phyloP scores from a whole-genome alignment of 1,140 invertebrate genomes.

The Caenorhabditis brenneri region DNA sequence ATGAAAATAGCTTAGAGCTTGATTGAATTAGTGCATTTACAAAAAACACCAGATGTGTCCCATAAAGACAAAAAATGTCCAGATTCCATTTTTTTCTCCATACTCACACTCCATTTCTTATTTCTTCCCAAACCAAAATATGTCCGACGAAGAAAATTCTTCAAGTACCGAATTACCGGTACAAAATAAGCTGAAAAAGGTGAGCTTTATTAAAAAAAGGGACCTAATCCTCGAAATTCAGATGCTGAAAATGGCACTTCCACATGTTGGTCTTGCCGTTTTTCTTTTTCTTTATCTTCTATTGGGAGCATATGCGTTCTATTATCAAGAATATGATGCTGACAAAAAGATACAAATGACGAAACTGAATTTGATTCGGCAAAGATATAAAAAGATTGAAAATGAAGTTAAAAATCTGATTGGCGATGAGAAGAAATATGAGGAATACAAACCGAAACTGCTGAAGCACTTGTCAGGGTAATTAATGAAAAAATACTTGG shows the following conservation, averaged over 20 bases:
- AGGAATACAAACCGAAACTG: neutral
- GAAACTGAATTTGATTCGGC: slow-evolving; percentile 32
- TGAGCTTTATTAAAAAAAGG: neutral
- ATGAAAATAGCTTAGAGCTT: too few species aligned
- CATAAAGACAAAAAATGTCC: too few species aligned
- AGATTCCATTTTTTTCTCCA: neutral
- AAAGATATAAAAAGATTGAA: slow-evolving; percentile 22
- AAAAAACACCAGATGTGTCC: too few species aligned
- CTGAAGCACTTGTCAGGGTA: slow-evolving; percentile 20
- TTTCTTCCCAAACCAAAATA: neutral
- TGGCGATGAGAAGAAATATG: slow-evolving; percentile 1
- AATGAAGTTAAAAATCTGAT: neutral
- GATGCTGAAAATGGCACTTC: slow-evolving; percentile 57
- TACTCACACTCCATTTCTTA: neutral
- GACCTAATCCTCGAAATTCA: neutral
- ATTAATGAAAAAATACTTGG: neutral
- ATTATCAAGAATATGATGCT: slow-evolving; percentile 51
- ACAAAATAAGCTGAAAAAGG: slow-evolving; percentile 31
- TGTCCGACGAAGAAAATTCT: slow-evolving; percentile 22
- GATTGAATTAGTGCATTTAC: too few species aligned
- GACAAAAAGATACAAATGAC: slow-evolving; percentile 47
- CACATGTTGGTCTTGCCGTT: slow-evolving; percentile 54
- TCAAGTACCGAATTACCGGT: slow-evolving; percentile 30
- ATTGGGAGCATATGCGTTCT: slow-evolving; percentile 49
- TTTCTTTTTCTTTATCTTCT: slow-evolving; percentile 57